Base-by-base conservation (phyloP, 2,888 invertebrate genomes). In the Agrotis ipsilon region DNA sequence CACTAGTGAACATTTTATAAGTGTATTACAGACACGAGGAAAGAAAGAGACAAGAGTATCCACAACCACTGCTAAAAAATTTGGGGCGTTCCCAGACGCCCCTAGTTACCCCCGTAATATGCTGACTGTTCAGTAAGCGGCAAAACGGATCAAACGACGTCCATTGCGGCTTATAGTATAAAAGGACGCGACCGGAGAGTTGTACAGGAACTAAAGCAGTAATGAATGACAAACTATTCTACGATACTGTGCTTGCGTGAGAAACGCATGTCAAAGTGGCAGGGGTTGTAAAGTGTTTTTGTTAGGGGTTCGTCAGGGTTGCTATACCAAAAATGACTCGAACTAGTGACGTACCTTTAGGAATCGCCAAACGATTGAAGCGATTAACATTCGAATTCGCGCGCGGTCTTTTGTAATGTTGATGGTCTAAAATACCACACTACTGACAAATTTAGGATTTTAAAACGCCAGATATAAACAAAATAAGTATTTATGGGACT, bases 1-100 rank as follows among this genome's bases (percentile, higher is more conserved):
- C 87, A 83, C 89, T 86, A 84, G 86, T 86, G 87, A 87, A 87
- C 88, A 84, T 89, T 89, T 86, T 39, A 85, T 85, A 89, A 84
- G 83, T 74, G 86, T 81, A 74, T 80, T 81, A 87, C 82, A 39
- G 82, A 86, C 86, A 86, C 86, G 82, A 81, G 69, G 92, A 82
- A 79, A 86, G 94, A 95, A 88, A 91, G 94, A 92, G 95, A 95
- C 91, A 87, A 89, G 86, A 69, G 80, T 89, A 92, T 84, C 81
- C 83, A 82, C 82, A 80, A 85, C 81, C 83, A 87, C 88, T 80
- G 67, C 64, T 55, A 64, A 64, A 78, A 78, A 83, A 90, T 90
- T 93, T 87, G 91, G 92, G 94, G 93, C 94, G 93, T 92, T 88
- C 87, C 90, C 90, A 82, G 72, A 76, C 85, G 82, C 83, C 85